Conservation (phyloP, 2,797 vertebrate genomes). For the Gadopsis marmoratus region DNA sequence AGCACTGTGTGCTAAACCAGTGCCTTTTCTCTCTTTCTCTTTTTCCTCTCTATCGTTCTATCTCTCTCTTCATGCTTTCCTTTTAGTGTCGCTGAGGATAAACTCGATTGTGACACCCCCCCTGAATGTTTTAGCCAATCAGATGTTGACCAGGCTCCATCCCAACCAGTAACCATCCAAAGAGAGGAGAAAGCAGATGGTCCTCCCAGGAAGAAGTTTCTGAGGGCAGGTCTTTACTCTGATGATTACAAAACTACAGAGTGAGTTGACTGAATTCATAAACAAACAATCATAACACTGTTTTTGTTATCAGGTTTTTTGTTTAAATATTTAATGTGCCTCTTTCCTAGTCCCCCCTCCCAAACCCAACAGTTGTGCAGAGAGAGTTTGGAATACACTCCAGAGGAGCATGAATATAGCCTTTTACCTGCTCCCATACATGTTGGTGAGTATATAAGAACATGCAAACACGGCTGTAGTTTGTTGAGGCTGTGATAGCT, state of each 20-base stretch:
- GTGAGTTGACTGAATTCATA: constrained; percentile 84
- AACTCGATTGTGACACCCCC: constrained; percentile 77
- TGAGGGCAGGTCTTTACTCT: constrained; percentile 97
- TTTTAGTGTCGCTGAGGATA: constrained; percentile 77
- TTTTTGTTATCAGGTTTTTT: constrained; percentile 4
- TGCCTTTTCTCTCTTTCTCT: constrained; percentile 80
- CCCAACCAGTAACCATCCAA: constrained; percentile 81
- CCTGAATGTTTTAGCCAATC: constrained; percentile 81
- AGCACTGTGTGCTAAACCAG: constrained; percentile 87
- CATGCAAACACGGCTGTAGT: neutral
- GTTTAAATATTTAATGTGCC: constrained; percentile 18
- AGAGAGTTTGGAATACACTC: constrained; percentile 91
- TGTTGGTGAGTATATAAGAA: constrained; percentile 90
- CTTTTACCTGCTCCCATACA: constrained; percentile 96
- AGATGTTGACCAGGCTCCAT: constrained; percentile 75
- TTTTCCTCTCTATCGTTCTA: constrained; percentile 78
- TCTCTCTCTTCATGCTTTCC: constrained; percentile 78
- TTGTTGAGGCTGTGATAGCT: neutral
- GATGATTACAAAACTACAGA: constrained; percentile 97
- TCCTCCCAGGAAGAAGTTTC: constrained; percentile 93
- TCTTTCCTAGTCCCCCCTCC: constrained; percentile 86
- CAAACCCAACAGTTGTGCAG: constrained; percentile 87
- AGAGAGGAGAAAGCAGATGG: constrained; percentile 88
- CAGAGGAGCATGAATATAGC: constrained; percentile 91
- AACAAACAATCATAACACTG: neutral